A percentile compares a stretch with the other conserved stretches of the same genome.
Evolutionary conservation across 64 coral and sea anemone genomes (phyloP).

Genomic region (Dendrophyllia cribrosa): DNA sequence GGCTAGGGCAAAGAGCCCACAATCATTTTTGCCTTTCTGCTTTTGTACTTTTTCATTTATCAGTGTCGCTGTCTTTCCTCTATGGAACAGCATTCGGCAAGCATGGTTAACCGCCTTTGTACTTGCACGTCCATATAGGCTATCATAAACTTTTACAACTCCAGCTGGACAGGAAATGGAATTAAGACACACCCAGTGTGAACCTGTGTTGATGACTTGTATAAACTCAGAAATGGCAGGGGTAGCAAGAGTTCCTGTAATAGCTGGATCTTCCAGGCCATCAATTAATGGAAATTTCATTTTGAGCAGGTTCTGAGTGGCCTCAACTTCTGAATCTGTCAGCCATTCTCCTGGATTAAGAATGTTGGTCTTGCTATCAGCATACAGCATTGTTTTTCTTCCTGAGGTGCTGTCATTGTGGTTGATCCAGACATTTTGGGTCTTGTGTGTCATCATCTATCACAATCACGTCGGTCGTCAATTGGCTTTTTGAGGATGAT

Average conservation of each 20-base stretch:
- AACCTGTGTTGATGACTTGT: slow-evolving; percentile 41
- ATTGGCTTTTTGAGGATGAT: too few relatives aligned
- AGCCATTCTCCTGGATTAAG: slow-evolving; percentile 40
- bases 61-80: not conserved
- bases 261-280: slow-evolving; percentile 26
- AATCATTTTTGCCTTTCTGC: too few relatives aligned
- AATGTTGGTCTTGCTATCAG: slow-evolving; percentile 38
- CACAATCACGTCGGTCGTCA: too few relatives aligned
- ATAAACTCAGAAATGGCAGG: slow-evolving; percentile 37
- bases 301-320: slow-evolving; percentile 32
- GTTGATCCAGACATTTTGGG: not conserved
- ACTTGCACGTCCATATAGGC: not conserved
- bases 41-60: too few relatives aligned
- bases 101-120: not conserved
- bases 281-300: slow-evolving; percentile 21
- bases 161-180: slow-evolving; percentile 10
- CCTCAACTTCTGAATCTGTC: slow-evolving; percentile 49
- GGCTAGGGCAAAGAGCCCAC: too few relatives aligned
- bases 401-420: not conserved
- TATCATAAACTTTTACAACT: slow-evolving; percentile 44
- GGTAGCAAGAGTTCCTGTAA: not conserved
- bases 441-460: too few relatives aligned
- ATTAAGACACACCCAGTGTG: slow-evolving; percentile 58
- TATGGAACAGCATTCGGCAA: slow-evolving; percentile 12
- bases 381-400: slow-evolving; percentile 19